These are phyloP conservation scores for Holothuria leucospilota DNA, from an alignment of 53 echinoderm and acorn worm species.

Conservation along the genomic window DNA sequence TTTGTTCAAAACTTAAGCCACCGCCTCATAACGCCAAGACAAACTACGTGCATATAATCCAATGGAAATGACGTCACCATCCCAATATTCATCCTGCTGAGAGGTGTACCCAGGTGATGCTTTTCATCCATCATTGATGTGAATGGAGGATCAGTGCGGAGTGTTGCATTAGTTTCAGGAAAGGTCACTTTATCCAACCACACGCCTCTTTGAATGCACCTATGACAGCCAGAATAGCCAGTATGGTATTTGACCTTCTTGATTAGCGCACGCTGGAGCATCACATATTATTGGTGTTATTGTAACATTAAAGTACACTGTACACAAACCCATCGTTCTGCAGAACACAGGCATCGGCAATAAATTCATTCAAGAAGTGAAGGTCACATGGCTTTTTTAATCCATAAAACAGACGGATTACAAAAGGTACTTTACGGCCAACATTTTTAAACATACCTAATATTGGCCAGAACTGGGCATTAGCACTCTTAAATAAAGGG, in stretches of 20 bases:
- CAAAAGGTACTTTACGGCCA: neutral
- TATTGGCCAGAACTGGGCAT: too few species aligned
- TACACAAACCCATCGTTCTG: conserved; percentile 16
- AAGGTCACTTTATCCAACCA: conserved; percentile 13
- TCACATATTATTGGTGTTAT: conserved; percentile 61
- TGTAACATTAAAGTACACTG: neutral
- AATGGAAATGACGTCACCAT: conserved; percentile 26
- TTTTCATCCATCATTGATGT: neutral
- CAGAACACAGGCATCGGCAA: neutral
- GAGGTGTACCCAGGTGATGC: conserved; percentile 17
- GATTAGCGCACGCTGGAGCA: conserved; percentile 51
- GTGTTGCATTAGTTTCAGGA: conserved; percentile 9
- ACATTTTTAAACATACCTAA: conserved; percentile 23
- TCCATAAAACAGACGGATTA: conserved; percentile 9
- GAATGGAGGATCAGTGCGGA: neutral
- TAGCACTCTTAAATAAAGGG: too few species aligned
- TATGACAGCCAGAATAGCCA: conserved; percentile 62
- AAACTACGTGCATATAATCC: conserved; percentile 54
- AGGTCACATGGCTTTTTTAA: neutral
- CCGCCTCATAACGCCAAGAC: conserved; percentile 50
- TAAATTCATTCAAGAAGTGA: conserved; percentile 19
- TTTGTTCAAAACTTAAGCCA: conserved; percentile 26
- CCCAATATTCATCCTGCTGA: neutral
- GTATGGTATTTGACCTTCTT: conserved; percentile 56
- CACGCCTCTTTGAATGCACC: conserved; percentile 44